Evolutionary conservation across 53 echinoderm and acorn worm species (phyloP), one percentile per base, ranked within the genome.

Genomic region (Astropecten irregularis): DNA sequence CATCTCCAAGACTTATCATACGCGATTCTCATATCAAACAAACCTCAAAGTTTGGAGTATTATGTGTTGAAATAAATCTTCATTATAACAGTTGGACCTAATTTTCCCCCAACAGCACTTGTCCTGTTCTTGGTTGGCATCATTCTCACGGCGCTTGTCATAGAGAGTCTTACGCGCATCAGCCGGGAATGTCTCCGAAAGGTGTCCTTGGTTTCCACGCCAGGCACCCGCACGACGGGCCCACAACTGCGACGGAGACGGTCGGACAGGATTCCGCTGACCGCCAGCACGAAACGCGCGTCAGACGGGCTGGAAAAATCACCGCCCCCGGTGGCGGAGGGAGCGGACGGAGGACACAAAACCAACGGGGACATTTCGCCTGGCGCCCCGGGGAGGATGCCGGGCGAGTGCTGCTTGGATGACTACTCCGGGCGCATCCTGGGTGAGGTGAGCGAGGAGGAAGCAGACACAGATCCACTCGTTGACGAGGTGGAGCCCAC

Each of bases 121-220:
- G 46, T 32, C 63, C 40, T 79, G 29, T 32, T 33, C 15, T 29
- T 62, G 31, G 11, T 56, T 14, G 79, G 60, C n/a, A 20, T 79
- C 20, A 11, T n/a, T 47, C 9, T 31, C 44, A 33, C 34, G 9
- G 48, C 61, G 14, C 46, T 79, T 13, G 2, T 60, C 79, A 11
- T 79, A 15, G 79, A 79, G 61, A 33, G 47, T 33, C 60, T 79
- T 5, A 28, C 40, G 19, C 79, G 79, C 26, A 62, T 79, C 61
- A 79, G 79, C 42, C 79, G 79, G 9, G 62, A 60, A 25, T 79
- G 42, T 19, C n/a, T 30, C 29, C 46, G 79, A 18, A 48, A 46
- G 19, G 79, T 62, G 18, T 62, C 61, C 20, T 25, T 13, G 32
- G 57, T 48, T n/a, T 46, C 79, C n/a, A 13, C 16, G 18, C 3